Evolutionary conservation across 2,113 vertebrate genomes (phyloP), one percentile per base, ranked within the genome.

Genomic region (Myotis brandtii): DNA sequence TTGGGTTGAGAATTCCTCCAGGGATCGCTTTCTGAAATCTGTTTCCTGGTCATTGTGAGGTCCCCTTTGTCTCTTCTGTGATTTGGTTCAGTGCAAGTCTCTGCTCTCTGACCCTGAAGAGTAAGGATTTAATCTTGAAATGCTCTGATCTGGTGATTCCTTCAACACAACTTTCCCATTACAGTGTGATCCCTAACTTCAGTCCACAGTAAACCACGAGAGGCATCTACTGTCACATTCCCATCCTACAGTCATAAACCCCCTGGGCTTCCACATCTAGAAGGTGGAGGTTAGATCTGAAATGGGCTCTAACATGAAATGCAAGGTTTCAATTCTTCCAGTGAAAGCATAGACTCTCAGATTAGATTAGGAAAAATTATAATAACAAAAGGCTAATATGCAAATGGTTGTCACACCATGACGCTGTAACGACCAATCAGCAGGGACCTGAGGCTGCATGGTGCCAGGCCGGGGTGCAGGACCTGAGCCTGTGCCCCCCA

Each of bases 71-170:
- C 52, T 62, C 46, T 66, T 50, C 37, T 48, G 37, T 64, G 30
- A 43, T 62, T 64, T n/a, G 54, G 17, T 32, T 66, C 20, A 52
- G 43, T 48, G 21, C n/a, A 75, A 37, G 82, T 52, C 50, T 7
- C 46, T 0, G 43, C 8, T 52, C 40, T 17, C 25, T n/a, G 79
- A 18, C 54, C 30, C 66, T 1, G 3, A 59, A 54, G 50, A 40
- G 23, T 21, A 40, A 27, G 6, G 52, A 73, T 87, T 87, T 95
- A 86, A 77, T 89, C 27, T 90, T 50, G n/a, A 43, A 40, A 70
- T 52, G 30, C 67, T 2, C 21, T 86, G 69, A 76, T 91, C 20
- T 82, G 43, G n/a, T 96, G 62, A 93, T 77, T 91, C 32, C 76
- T 93, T 86, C 50, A 64, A 66, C 69, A 77, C 59, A 70, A 64